Conservation (phyloP, 2,113 vertebrate genomes). For the Tretioscincus oriximinensis region DNA sequence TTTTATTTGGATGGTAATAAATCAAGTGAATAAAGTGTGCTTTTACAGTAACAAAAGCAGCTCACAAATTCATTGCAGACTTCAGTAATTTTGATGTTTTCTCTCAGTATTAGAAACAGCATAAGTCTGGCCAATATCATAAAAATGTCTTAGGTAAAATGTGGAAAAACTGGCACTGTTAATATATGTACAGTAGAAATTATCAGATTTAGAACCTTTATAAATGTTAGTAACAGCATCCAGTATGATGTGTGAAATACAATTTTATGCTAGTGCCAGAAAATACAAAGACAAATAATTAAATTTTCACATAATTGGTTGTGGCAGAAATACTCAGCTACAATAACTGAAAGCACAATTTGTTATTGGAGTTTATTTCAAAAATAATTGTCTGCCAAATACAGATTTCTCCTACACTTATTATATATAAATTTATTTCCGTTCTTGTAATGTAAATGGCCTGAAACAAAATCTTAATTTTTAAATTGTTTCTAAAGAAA, state of each 20-base stretch:
- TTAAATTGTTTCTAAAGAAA: not conserved
- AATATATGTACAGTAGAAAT: constrained; percentile 45
- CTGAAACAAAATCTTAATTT: constrained; percentile 9
- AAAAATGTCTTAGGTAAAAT: constrained; percentile 68
- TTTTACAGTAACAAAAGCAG: constrained; percentile 69
- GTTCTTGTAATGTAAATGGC: constrained; percentile 10
- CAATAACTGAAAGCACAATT: constrained; percentile 31
- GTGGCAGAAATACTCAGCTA: constrained; percentile 29
- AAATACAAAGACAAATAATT: constrained; percentile 52
- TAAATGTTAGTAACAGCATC: constrained; percentile 45
- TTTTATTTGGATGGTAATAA: constrained; percentile 77
- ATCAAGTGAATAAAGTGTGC: constrained; percentile 71
- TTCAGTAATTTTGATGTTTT: constrained; percentile 71
- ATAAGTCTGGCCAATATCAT: constrained; percentile 70
- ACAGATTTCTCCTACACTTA: constrained; percentile 20
- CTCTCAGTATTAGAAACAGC: constrained; percentile 67
- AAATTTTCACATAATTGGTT: constrained; percentile 37
- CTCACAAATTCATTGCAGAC: constrained; percentile 69
- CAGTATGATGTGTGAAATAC: not conserved
- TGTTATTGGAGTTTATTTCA: constrained; percentile 21
- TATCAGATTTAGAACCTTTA: constrained; percentile 32
- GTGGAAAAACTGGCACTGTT: constrained; percentile 63
- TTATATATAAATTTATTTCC: constrained; percentile 39
- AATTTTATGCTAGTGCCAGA: constrained; percentile 43
- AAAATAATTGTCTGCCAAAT: constrained; percentile 18